phyloP scores from a whole-genome alignment of 1,140 invertebrate genomes.

The Phymorhynchus buccinoides region DNA sequence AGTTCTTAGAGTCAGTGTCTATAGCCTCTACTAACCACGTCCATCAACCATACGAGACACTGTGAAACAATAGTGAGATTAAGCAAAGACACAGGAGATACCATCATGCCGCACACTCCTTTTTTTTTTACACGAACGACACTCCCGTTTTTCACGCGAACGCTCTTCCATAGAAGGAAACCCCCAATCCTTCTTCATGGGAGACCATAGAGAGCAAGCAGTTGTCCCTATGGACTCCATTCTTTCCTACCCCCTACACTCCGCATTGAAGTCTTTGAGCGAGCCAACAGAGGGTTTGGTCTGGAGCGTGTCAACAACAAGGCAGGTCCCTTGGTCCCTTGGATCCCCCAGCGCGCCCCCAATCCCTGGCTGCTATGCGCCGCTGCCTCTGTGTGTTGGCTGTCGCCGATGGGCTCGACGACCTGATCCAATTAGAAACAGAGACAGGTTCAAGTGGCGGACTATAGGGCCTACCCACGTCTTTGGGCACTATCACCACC shows the following conservation, averaged over 20 bases:
- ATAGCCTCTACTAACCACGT: no score
- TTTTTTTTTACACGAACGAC: no score
- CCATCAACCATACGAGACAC: no score
- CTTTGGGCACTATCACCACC: no score
- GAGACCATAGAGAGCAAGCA: not conserved
- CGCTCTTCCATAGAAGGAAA: not conserved
- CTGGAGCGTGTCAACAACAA: not conserved
- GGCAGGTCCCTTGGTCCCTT: not conserved
- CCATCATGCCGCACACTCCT: no score
- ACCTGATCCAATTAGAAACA: conserved; percentile 3
- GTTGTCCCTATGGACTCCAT: not conserved
- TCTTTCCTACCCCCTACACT: not conserved
- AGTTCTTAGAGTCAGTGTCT: no score
- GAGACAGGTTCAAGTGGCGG: not conserved
- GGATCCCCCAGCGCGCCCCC: not conserved
- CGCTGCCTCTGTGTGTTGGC: not conserved
- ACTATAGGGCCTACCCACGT: not conserved
- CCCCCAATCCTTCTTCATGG: not conserved
- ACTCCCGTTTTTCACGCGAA: no score
- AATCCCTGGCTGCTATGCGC: not conserved
- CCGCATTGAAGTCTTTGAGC: conserved; percentile 1
- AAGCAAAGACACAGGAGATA: no score
- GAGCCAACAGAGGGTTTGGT: not conserved
- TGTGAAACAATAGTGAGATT: no score
- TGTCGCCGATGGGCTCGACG: not conserved